Conservation (phyloP, 2,797 vertebrate genomes). For the Nyctalus aviator region DNA sequence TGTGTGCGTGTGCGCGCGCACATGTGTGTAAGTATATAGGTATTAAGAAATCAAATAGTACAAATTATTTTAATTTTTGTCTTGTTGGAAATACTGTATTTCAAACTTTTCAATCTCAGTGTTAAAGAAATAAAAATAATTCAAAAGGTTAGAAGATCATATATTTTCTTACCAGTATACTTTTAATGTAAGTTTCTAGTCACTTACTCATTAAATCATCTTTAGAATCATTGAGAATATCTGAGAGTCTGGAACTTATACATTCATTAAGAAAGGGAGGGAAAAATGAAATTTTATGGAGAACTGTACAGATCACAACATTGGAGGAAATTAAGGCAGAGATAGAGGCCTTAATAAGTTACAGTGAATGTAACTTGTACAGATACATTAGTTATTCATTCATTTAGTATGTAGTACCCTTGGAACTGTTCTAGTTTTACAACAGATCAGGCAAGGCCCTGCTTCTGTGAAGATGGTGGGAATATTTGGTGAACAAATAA, state of each 20-base stretch:
- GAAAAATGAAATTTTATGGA: neutral
- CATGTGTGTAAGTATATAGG: neutral
- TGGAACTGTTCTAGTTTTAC: neutral
- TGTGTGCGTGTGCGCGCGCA: neutral
- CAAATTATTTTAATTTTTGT: neutral
- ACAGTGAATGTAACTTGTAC: neutral
- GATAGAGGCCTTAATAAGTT: neutral
- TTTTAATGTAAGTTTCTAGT: conserved; percentile 38
- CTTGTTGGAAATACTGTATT: conserved; percentile 5
- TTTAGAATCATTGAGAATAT: conserved; percentile 36
- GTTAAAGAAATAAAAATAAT: conserved; percentile 12
- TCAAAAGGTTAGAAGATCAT: neutral
- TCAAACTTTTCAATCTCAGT: neutral
- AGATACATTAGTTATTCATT: neutral
- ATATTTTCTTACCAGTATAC: neutral
- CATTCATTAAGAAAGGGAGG: neutral
- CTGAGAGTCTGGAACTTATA: neutral
- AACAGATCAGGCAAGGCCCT: neutral
- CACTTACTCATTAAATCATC: conserved; percentile 1
- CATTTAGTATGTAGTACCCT: neutral
- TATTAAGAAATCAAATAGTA: neutral
- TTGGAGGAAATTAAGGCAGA: neutral
- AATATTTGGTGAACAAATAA: neutral
- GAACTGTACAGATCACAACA: neutral
- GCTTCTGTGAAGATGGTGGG: neutral